Evolutionary conservation across 1,140 invertebrate species (phyloP).

Genomic region (Drosophila kurseongensis): DNA sequence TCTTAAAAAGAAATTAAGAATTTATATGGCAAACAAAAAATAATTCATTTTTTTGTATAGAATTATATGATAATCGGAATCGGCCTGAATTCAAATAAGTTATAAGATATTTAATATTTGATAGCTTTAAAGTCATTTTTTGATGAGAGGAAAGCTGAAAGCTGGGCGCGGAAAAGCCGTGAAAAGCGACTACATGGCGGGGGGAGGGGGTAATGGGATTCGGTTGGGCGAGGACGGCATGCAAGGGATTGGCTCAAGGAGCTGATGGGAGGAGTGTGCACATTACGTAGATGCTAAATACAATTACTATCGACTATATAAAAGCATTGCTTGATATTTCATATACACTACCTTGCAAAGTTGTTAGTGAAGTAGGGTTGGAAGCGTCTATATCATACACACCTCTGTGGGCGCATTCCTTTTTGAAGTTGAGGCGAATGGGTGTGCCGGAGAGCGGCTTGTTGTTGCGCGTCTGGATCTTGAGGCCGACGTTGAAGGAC

Average conservation of each 20-base stretch:
- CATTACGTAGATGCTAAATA: conserved; percentile 31
- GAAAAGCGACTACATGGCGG: conserved; percentile 33
- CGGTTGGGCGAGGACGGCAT: not conserved
- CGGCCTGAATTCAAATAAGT: not conserved
- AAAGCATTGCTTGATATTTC: conserved; percentile 78
- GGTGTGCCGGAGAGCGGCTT: conserved; percentile 94
- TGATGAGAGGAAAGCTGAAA: not conserved
- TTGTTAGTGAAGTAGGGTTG: conserved; percentile 84
- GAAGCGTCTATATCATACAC: conserved; percentile 87
- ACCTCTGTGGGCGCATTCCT: conserved; percentile 97
- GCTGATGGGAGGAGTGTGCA: conserved; percentile 15
- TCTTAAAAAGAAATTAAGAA: not conserved
- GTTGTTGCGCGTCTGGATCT: conserved; percentile 92
- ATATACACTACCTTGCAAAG: conserved; percentile 85
- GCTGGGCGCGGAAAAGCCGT: conserved; percentile 20
- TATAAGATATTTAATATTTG: not conserved
- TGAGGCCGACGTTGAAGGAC: conserved; percentile 94
- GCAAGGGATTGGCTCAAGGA: not conserved
- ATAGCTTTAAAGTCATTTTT: not conserved
- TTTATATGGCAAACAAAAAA: not conserved
- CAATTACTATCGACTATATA: conserved; percentile 38
- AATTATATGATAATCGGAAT: not conserved
- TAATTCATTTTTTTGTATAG: not conserved
- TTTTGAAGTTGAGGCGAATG: conserved; percentile 94
- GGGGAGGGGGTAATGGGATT: not conserved